Conservation (phyloP, 2,797 vertebrate genomes). For the Crenuchus spilurus region DNA sequence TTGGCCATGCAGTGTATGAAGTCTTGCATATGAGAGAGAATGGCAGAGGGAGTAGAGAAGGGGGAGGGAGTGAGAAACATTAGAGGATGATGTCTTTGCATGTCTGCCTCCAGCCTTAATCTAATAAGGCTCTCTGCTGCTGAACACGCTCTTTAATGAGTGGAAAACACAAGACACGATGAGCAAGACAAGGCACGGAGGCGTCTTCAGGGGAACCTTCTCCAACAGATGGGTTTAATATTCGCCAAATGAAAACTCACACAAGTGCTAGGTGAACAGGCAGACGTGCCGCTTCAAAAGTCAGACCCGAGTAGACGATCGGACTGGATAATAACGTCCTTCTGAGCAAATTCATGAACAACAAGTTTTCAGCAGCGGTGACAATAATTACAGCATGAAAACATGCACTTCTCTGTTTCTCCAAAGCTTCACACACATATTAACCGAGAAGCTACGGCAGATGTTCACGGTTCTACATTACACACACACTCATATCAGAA, state of each 20-base stretch:
- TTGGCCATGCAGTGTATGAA: too few species aligned
- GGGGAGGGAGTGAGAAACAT: conserved; percentile 1
- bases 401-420: conserved; percentile 3
- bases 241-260: conserved; percentile 64
- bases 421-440: conserved; percentile 12
- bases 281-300: too few species aligned
- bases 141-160: conserved; percentile 66
- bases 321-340: not conserved
- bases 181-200: conserved; percentile 52
- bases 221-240: conserved; percentile 77
- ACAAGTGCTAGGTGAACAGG: conserved; percentile 33
- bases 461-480: not conserved
- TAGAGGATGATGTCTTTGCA: conserved; percentile 40
- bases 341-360: too few species aligned
- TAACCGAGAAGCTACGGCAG: not conserved
- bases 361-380: too few species aligned
- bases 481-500: too few species aligned
- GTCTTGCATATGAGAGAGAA: not conserved
- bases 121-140: conserved; percentile 67
- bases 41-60: not conserved
- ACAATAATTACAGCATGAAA: not conserved
- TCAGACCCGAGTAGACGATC: too few species aligned
- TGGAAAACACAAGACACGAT: conserved; percentile 62
- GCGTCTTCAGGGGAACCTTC: conserved; percentile 65
- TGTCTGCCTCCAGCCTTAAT: conserved; percentile 61